These are phyloP conservation scores for Tachina grossa DNA, from an alignment of 2,888 invertebrate genomes.

Conservation along the genomic window DNA sequence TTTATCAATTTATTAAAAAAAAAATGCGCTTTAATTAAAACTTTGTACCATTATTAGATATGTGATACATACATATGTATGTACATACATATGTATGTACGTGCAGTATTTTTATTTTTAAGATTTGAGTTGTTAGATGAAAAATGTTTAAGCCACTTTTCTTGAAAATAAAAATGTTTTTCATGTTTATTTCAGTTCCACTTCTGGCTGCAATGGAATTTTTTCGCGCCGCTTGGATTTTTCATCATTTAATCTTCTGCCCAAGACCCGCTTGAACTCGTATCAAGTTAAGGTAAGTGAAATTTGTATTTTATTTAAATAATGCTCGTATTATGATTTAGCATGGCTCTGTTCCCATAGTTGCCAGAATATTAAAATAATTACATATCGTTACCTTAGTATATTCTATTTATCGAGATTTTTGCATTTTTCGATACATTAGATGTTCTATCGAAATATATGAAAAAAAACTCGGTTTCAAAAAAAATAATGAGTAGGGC, in stretches of 20 bases:
- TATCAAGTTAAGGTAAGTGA: conserved; percentile 98
- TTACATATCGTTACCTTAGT: too few species aligned
- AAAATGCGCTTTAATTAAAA: conserved; percentile 44
- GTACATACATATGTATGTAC: background rate
- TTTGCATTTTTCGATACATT: too few species aligned
- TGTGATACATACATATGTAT: background rate
- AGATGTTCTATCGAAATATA: too few species aligned
- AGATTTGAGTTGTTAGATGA: background rate
- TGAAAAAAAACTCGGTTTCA: too few species aligned
- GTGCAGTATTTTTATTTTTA: background rate
- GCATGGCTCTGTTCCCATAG: too few species aligned
- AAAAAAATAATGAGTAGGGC: too few species aligned
- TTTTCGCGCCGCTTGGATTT: conserved; percentile 97
- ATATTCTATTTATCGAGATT: too few species aligned
- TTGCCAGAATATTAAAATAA: too few species aligned
- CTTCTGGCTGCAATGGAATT: conserved; percentile 94
- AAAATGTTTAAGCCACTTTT: background rate
- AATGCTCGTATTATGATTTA: background rate
- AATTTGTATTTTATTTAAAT: background rate
- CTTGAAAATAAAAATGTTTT: conserved; percentile 16
- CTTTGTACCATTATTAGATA: background rate
- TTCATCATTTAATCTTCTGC: conserved; percentile 96
- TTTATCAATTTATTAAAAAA: conserved; percentile 45
- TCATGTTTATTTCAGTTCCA: conserved; percentile 87
- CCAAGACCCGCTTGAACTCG: conserved; percentile 97